Evolutionary conservation across 53 echinoderm and acorn worm species (phyloP).

Genomic region (Mesocentrotus franciscanus): DNA sequence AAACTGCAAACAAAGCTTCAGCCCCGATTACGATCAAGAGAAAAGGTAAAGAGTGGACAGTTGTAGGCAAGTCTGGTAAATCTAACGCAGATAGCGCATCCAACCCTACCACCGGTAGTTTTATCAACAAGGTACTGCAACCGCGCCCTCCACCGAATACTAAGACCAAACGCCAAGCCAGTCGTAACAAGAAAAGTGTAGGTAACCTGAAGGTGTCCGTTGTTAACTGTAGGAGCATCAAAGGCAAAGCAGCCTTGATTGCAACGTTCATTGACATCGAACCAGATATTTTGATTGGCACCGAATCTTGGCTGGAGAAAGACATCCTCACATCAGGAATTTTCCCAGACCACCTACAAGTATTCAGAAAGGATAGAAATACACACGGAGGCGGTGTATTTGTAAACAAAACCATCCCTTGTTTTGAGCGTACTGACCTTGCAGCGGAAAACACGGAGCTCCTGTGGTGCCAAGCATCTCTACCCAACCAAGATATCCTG

Average conservation of each 20-base stretch:
- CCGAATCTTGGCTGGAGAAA: not conserved
- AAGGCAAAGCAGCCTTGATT: not conserved
- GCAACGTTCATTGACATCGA: not conserved
- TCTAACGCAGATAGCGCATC: no score
- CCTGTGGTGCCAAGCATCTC: not conserved
- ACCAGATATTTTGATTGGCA: not conserved
- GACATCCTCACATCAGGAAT: not conserved
- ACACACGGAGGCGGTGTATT: not conserved
- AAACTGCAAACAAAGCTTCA: no score
- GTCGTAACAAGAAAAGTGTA: not conserved
- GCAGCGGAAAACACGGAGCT: not conserved
- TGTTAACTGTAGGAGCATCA: not conserved
- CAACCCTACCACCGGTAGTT: no score
- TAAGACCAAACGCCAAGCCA: no score
- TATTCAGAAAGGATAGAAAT: not conserved
- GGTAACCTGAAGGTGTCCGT: not conserved
- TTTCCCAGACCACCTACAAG: not conserved
- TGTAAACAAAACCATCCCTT: not conserved
- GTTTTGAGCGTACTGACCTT: not conserved
- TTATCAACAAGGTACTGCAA: no score
- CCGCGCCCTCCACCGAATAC: no score
- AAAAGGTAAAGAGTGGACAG: no score
- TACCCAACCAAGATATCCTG: no score
- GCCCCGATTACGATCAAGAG: no score
- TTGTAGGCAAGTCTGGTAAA: no score